Evolutionary conservation across 2,797 vertebrate species (phyloP).

Genomic region (Sebastes aleutianus): DNA sequence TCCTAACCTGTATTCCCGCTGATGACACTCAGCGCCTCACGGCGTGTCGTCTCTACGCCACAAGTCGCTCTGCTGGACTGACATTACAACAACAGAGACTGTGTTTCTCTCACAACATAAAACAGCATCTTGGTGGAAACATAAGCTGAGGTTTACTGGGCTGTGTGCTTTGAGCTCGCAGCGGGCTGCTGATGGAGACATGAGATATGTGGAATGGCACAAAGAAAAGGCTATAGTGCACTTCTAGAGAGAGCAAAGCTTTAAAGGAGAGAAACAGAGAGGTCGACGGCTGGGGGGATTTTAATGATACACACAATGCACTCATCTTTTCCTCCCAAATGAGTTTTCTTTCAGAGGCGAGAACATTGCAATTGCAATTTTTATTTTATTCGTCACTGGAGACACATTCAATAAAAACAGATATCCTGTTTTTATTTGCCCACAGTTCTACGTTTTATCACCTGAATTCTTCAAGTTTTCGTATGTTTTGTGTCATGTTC

Average conservation of each 20-base stretch:
- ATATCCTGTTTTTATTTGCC: background rate
- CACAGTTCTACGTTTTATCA: background rate
- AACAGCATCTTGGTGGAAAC: background rate
- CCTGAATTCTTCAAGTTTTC: background rate
- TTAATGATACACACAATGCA: conserved; percentile 5
- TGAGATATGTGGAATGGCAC: conserved; percentile 22
- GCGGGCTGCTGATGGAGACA: conserved; percentile 14
- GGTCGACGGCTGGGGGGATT: background rate
- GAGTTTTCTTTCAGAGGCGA: conserved; percentile 3
- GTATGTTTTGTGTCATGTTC: background rate
- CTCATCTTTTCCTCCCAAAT: conserved; percentile 20
- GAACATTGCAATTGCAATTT: background rate
- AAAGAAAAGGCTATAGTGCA: conserved; percentile 1
- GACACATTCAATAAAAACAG: background rate
- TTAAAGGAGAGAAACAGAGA: background rate
- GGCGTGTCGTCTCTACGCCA: background rate
- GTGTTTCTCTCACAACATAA: background rate
- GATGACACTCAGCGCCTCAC: conserved; percentile 4
- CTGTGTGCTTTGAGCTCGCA: conserved; percentile 10
- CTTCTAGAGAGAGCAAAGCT: conserved; percentile 1
- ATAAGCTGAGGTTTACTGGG: conserved; percentile 2
- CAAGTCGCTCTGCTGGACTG: background rate
- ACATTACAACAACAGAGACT: background rate
- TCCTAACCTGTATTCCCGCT: background rate
- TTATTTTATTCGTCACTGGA: conserved; percentile 15